A percentile compares a stretch with the other conserved stretches of the same genome.
phyloP scores from a whole-genome alignment of 1,140 invertebrate species.

The Diprion similis region DNA sequence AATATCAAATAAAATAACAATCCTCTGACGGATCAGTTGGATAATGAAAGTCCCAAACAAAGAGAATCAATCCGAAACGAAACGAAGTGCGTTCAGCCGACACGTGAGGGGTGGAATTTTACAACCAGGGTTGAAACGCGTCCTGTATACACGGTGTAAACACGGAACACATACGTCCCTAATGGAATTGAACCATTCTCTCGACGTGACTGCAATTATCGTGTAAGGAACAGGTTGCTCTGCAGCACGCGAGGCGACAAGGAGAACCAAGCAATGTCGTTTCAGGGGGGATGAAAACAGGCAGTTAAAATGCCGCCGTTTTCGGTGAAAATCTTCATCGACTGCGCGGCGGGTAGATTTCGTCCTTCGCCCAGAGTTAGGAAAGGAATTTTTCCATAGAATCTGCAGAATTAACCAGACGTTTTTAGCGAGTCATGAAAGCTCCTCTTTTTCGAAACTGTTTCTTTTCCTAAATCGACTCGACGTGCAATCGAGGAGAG shows the following conservation, averaged over 20 bases:
- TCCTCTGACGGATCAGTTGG: neutral
- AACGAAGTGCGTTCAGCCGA: too few species aligned
- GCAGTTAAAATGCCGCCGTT: slow-evolving; percentile 26
- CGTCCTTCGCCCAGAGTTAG: slow-evolving; percentile 38
- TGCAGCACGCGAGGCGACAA: neutral
- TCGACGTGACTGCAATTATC: neutral
- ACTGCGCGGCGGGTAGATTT: slow-evolving; percentile 29
- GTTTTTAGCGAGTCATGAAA: too few species aligned
- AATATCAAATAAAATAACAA: slow-evolving; percentile 4
- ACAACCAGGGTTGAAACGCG: neutral
- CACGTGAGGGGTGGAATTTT: neutral
- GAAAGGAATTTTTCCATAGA: slow-evolving; percentile 33
- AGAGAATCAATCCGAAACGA: neutral
- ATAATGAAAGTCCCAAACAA: neutral
- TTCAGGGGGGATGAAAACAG: neutral
- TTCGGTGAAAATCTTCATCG: slow-evolving; percentile 34
- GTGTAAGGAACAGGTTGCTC: neutral
- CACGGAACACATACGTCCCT: neutral
- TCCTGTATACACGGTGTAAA: neutral
- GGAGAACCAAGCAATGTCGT: neutral
- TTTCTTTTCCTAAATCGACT: slow-evolving; percentile 21
- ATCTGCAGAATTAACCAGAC: too few species aligned
- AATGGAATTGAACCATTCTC: slow-evolving; percentile 7
- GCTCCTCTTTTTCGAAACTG: slow-evolving; percentile 20
- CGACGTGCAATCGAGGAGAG: slow-evolving; percentile 16